These are phyloP conservation scores for Lota lota DNA, from an alignment of 2,113 vertebrate species.

Conservation along the genomic window DNA sequence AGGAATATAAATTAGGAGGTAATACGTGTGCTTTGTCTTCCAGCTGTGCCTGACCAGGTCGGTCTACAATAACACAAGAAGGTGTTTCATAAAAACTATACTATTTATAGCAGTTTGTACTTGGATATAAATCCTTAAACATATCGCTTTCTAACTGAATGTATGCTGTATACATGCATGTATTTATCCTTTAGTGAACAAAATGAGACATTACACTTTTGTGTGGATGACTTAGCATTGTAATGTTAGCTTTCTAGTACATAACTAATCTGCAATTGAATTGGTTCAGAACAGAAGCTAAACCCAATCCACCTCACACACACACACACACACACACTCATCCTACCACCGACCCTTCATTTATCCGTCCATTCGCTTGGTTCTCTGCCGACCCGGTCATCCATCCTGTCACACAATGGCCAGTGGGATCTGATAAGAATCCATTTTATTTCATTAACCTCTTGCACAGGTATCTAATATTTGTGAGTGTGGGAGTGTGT, in stretches of 20 bases:
- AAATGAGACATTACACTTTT: no score
- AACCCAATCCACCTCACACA: background rate
- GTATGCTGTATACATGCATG: no score
- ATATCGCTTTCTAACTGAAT: no score
- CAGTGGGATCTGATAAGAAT: conserved; percentile 32
- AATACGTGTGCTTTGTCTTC: conserved; percentile 11
- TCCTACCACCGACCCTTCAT: conserved; percentile 2
- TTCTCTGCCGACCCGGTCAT: conserved; percentile 2
- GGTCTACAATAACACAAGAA: no score
- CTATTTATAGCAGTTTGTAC: no score
- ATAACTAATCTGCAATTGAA: no score
- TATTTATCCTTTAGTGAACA: no score
- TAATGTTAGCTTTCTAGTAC: no score
- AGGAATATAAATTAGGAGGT: conserved; percentile 35
- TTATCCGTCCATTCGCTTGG: background rate
- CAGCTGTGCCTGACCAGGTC: background rate
- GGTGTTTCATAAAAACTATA: no score
- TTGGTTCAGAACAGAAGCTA: no score
- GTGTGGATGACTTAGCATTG: no score
- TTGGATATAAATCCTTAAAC: no score
- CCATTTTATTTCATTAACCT: conserved; percentile 32
- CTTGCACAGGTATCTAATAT: conserved; percentile 15
- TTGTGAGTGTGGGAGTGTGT: background rate
- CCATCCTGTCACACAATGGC: conserved; percentile 15
- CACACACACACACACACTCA: background rate